A percentile compares a stretch with the other conserved stretches of the same genome.
These are phyloP conservation scores for Hylaeus anthracinus DNA, from an alignment of 1,140 invertebrate genomes.

Conservation along the genomic window DNA sequence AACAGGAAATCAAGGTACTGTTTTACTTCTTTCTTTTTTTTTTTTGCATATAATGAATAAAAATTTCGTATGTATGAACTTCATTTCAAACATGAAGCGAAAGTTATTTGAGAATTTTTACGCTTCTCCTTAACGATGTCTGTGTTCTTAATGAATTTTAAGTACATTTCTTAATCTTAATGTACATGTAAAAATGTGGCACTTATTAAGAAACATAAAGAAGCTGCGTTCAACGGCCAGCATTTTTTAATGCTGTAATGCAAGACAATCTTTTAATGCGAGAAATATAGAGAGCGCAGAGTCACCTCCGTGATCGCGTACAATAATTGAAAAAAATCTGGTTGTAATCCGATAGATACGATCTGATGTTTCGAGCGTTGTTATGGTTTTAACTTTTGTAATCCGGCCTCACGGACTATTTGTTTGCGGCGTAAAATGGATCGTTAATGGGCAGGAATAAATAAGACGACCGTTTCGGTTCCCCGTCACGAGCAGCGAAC, in stretches of 20 bases:
- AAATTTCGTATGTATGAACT: not conserved
- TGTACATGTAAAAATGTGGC: not conserved
- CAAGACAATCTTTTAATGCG: not conserved
- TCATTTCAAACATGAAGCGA: not conserved
- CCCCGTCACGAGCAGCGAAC: not conserved
- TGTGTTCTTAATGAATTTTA: too few species aligned
- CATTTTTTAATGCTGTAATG: too few species aligned
- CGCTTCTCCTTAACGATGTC: too few species aligned
- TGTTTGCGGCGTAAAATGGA: conserved; percentile 3
- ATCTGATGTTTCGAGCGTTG: not conserved
- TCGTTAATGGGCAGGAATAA: conserved; percentile 36
- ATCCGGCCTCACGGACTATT: not conserved
- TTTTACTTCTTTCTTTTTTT: not conserved
- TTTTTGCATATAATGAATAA: not conserved
- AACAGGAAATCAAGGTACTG: not conserved
- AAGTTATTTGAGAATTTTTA: not conserved
- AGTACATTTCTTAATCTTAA: not conserved
- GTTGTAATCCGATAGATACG: not conserved
- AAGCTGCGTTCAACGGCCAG: too few species aligned
- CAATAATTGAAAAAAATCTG: conserved; percentile 22
- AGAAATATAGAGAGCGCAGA: conserved; percentile 2
- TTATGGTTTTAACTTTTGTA: not conserved
- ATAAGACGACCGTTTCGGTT: conserved; percentile 23
- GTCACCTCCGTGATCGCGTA: not conserved
- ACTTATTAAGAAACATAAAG: too few species aligned